Base-by-base conservation (phyloP, 1,140 invertebrate species). In the Hydropsyche tenuis region DNA sequence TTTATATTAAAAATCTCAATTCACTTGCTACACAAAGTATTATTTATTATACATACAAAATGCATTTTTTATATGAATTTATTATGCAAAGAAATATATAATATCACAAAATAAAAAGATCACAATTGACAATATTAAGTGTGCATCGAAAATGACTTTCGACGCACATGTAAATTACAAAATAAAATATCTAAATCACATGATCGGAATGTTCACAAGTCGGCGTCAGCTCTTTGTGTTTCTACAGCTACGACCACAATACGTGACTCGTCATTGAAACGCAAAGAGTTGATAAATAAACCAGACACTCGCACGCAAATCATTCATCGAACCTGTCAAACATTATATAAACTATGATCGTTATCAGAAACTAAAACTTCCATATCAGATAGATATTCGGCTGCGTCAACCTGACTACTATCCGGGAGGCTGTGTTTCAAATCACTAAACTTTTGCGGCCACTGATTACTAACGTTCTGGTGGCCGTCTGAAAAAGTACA, bases 311-410 rank as follows among this genome's bases (percentile, higher is more conserved):
- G 9, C 9, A 37, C 30, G 9, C 9, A 37, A 37, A 37, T 37
- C 3, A 37, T 37, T 37, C 9, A 37, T 37, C 3, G 9, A 37
- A 37, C 18, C 6, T 48, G 72, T 77, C 76, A 77, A 45, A 73
- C 73, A 51, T 77, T 71, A 37, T 75, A 75, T 9, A 74, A 69
- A 68, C 70, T 77, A 56, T 66, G 75, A 62, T 77, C 76, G 71
- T 77, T 74, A 70, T 77, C 76, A 14, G 76, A 77, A 73, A 77
- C 76, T 73, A 77, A 73, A 73, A 74, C 76, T 56, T 77, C 76
- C 76, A 77, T 75, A 22, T 77, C 76, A 9, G 76, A 75, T 18
- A 73, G 70, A 23, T 77, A 75, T 16, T 27, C 20, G 14, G 46
- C 42, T 16, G 71, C 42, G 23, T 65, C 56, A 0, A 51, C 20